Base-by-base conservation (phyloP, 2,113 vertebrate species). In the Rhinoptilus africanus region DNA sequence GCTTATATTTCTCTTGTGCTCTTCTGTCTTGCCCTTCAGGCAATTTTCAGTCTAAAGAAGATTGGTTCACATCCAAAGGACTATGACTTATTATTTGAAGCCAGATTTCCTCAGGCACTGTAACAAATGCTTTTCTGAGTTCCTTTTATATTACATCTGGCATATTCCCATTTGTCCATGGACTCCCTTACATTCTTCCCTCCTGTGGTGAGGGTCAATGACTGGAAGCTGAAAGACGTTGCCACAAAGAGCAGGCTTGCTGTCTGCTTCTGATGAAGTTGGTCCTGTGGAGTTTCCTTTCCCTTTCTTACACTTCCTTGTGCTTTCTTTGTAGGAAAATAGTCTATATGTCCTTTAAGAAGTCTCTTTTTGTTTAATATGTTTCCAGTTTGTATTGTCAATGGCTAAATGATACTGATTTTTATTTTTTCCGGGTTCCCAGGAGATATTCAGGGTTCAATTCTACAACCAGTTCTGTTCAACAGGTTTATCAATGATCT, bases 31-130 rank as follows among this genome's bases (percentile, higher is more conserved):
- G 24, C 16, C 66, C 41, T 88, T 90, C 72, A 71, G 78, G 74
- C 51, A 88, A 23, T 67, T 96, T 90, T 85, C 41, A 53, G 22
- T 82, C 92, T 59, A 48, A 19, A 86, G 53, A 63, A 86, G 68
- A 66, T 8, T 60, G 13, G 30, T 63, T 96, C 74, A 35, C 7
- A 62, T 71, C 24, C 54, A 71, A 32, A 73, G 26, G 11, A 78
- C 43, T 81, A 45, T 43, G 63, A 37, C 13, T 59, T 88, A 26
- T 30, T 82, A 47, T 88, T 79, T 92, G 43, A 88, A 90, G 71
- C 7, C 41, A 60, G 22, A 90, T 93, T 95, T 92, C 85, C 71
- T 92, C 37, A 88, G 82, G 85, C 11, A 4, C 12, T 59, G 1
- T 79, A 82, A 82, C 66, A 88, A 92, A 85, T 54, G 7, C 3